Evolutionary conservation across 2,888 invertebrate genomes (phyloP), one percentile per base, ranked within the genome.

Genomic region (Scelioninae gen. 2): DNA sequence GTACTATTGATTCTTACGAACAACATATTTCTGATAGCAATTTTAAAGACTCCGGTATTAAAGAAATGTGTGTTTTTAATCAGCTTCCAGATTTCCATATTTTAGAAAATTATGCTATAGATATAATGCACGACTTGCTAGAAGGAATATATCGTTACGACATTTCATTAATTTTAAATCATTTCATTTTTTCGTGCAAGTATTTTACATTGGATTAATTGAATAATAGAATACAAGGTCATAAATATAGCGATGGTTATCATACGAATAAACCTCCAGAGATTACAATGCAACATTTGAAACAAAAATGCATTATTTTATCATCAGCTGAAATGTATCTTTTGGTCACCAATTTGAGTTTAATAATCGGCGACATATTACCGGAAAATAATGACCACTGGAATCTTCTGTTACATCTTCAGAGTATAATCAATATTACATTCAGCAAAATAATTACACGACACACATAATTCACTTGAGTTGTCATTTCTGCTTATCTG

Each of bases 321-420:
- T 76, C 77, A 19, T 75, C 50, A 6, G 50, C 50, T 9, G 50
- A 50, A 50, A 50, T 48, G 48, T 48, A 48, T 5, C 31, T 31
- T 28, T 50, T 77, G 2, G 48, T 75, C 7, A 25, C 53, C 10
- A 65, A 67, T 53, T 55, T 76, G 16, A 25, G 41, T 43, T 55
- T 78, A 1, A 75, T 78, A 22, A 46, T 76, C 16, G 77, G 76
- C 15, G 65, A 76, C 37, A 52, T 74, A 10, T 28, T 78, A 10
- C 61, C 74, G 13, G 57, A 48, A 67, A 52, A 68, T n/a, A 50
- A 69, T 64, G 25, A 52, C 9, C 19, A 72, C 11, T 77, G 77
- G 77, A 5, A 52, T 3, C 11, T 77, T 15, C 58, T 74, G 2
- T 50, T 50, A 35, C 4, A 9, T 35, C 19, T 50, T 18, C 28